Conservation (phyloP, 2,888 invertebrate species). For the Ectemnius cavifrons region DNA sequence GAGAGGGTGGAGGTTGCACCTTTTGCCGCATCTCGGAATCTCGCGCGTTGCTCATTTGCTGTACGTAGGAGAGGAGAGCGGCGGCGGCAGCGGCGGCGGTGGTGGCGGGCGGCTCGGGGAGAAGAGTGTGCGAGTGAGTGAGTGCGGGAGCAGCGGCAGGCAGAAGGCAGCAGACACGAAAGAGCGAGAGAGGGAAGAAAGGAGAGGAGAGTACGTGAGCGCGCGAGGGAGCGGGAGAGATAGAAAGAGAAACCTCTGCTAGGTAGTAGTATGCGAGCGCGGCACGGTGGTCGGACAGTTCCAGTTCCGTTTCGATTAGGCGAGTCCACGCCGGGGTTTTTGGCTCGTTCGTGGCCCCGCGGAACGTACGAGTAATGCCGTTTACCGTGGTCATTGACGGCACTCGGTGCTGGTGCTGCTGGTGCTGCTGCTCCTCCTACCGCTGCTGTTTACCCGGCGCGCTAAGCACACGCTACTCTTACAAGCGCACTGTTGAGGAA, state of each 20-base stretch:
- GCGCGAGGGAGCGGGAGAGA: constrained; percentile 35
- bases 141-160: constrained; percentile 35
- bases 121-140: constrained; percentile 23
- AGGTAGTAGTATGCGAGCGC: constrained; percentile 65
- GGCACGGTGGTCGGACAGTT: constrained; percentile 69
- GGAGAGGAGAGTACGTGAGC: constrained; percentile 35
- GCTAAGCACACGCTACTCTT: constrained; percentile 54
- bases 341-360: constrained; percentile 51
- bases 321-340: constrained; percentile 63
- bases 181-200: constrained; percentile 31
- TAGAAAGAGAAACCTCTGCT: constrained; percentile 56
- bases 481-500: constrained; percentile 42
- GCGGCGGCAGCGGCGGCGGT: constrained; percentile 24
- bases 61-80: constrained; percentile 55
- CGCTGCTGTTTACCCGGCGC: constrained; percentile 59
- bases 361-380: constrained; percentile 60
- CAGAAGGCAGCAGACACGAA: constrained; percentile 13
- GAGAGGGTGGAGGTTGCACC: constrained; percentile 67
- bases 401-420: constrained; percentile 54
- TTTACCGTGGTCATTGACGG: constrained; percentile 65
- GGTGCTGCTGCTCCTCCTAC: constrained; percentile 58
- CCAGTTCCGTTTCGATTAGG: constrained; percentile 72
- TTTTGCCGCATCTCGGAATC: constrained; percentile 74
- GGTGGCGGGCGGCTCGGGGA: constrained; percentile 32
- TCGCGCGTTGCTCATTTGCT: constrained; percentile 71